Base-by-base conservation (phyloP, 2,888 invertebrate species). In the Drosophila mettleri region DNA sequence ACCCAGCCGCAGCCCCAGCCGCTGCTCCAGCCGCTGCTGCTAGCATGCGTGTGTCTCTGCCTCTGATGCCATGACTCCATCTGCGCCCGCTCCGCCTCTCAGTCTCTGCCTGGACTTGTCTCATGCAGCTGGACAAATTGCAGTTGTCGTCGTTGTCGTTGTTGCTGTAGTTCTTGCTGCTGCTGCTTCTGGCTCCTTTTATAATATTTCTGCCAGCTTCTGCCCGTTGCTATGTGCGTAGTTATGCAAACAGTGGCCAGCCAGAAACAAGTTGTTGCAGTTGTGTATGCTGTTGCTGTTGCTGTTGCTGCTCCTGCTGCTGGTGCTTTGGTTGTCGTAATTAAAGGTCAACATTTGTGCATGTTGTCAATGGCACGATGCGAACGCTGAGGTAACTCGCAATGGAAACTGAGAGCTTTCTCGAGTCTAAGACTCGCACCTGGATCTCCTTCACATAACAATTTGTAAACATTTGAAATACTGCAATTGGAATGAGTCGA, bases 261-360 rank as follows among this genome's bases (percentile, higher is more conserved):
- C 39, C 62, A 70, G 60, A 82, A 74, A 82, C 88, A 88, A 83
- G 82, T 82, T 87, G 82, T 82, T 64, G 74, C 46, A 57, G 60
- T 61, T 81, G 79, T 74, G 55, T 63, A 52, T 75, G 72, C 24
- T 54, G 78, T 34, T 63, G 70, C 61, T 60, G 20, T 3, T 22
- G 68, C 48, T 83, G 69, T 49, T 82, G 74, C 39, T 64, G 78
- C 45, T 64, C 66, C 61, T 58, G 27, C 39, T 64, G 78, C 45
- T 64, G 71, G 59, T 58, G 27, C 45, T 45, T 72, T 53, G 38
- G 68, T 68, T 73, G 82, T 89, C 87, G 89, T 89, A 89, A 86
- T 86, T 86, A 89, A 89, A 89, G 89, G 89, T 89, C 87, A 89
- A 86, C 89, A 86, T 87, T 89, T 89, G 88, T 88, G 80, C 85